Percentiles rank a stretch among this genome's conserved stretches.
These are phyloP conservation scores for Pelecanoides urinatrix DNA, from an alignment of 2,113 vertebrate species.

Conservation along the genomic window DNA sequence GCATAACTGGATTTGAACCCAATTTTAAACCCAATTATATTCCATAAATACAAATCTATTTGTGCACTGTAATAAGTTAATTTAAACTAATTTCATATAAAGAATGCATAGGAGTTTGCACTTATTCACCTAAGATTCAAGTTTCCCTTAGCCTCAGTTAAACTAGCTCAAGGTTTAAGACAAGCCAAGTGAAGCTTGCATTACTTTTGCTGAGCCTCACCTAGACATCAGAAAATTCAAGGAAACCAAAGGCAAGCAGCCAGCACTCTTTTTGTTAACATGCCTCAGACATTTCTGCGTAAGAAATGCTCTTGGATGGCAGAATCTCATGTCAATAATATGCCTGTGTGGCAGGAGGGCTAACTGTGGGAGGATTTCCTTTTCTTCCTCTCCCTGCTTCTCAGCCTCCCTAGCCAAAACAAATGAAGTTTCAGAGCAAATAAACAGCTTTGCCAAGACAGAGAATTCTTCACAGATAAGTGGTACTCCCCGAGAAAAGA, in stretches of 20 bases:
- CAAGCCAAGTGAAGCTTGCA: neutral
- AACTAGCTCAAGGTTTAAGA: neutral
- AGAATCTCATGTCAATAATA: neutral
- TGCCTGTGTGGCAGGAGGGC: neutral
- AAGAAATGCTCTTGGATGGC: neutral
- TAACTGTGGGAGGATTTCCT: neutral
- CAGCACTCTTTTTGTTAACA: neutral
- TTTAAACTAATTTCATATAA: neutral
- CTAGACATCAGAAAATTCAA: neutral
- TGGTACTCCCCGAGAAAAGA: neutral
- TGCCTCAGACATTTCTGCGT: neutral
- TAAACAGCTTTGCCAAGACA: neutral
- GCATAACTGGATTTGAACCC: constrained; percentile 15
- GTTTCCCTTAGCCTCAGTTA: neutral
- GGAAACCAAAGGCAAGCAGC: neutral
- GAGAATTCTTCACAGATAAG: neutral
- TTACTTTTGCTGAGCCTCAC: neutral
- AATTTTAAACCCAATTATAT: constrained; percentile 16
- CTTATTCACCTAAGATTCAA: neutral
- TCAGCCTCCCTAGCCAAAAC: neutral
- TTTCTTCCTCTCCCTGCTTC: neutral
- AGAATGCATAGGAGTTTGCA: neutral
- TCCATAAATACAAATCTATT: neutral
- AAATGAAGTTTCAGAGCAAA: neutral
- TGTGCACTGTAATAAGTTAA: neutral